phyloP scores from a whole-genome alignment of 2,888 invertebrate species.

The Mythimna vitellina region DNA sequence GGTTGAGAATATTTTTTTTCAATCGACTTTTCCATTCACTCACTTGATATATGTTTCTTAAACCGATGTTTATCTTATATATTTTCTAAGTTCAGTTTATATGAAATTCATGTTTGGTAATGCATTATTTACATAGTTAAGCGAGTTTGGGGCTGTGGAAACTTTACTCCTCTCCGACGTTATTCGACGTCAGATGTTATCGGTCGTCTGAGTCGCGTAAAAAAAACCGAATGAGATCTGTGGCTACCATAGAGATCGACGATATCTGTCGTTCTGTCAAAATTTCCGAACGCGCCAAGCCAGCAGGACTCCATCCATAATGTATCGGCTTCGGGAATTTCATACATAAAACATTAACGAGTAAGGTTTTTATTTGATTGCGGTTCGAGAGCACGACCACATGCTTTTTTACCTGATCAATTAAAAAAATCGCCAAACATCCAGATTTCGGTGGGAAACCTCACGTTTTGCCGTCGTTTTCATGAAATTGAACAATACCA shows the following conservation, averaged over 20 bases:
- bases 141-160: constrained; percentile 52
- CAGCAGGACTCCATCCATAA: constrained; percentile 89
- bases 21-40: constrained; percentile 8
- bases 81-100: constrained; percentile 21
- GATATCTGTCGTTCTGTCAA: constrained; percentile 87
- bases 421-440: constrained; percentile 81
- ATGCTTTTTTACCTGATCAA: constrained; percentile 79
- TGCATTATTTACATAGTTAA: constrained; percentile 68
- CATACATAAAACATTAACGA: constrained; percentile 90
- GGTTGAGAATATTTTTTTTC: constrained; percentile 18
- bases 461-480: constrained; percentile 73
- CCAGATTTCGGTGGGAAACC: constrained; percentile 87
- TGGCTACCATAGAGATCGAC: constrained; percentile 83
- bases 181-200: constrained; percentile 75
- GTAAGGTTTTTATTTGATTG: constrained; percentile 89
- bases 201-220: constrained; percentile 73
- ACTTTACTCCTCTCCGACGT: constrained; percentile 62
- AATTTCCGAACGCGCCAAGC: constrained; percentile 83
- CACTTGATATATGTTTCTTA: constrained; percentile 3
- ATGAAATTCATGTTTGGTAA: constrained; percentile 41
- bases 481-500: constrained; percentile 81
- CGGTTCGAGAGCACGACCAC: constrained; percentile 81
- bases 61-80: constrained; percentile 16
- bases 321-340: constrained; percentile 84
- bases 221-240: constrained; percentile 75